These are phyloP conservation scores for Chaunax sp. DNA, from an alignment of 2,797 vertebrate genomes.

Conservation along the genomic window DNA sequence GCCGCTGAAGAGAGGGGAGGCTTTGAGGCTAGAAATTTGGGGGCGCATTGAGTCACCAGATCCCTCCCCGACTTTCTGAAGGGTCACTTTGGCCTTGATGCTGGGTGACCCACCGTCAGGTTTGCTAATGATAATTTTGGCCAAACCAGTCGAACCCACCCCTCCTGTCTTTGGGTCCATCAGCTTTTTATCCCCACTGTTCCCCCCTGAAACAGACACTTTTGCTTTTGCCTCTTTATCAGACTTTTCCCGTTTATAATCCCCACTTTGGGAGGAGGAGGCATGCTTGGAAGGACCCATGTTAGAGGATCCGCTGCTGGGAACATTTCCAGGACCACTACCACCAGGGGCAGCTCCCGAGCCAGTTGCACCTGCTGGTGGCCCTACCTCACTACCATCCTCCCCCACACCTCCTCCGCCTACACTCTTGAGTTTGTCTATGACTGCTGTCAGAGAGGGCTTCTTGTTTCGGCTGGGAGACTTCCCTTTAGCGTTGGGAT, in stretches of 20 bases:
- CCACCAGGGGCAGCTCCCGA: constrained; percentile 75
- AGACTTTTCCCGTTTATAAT: constrained; percentile 95
- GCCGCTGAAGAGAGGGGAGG: constrained; percentile 95
- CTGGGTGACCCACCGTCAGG: constrained; percentile 97
- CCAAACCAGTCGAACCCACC: constrained; percentile 90
- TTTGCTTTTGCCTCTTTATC: constrained; percentile 96
- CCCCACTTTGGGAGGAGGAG: constrained; percentile 87
- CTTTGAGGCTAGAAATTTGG: constrained; percentile 93
- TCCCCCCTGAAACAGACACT: constrained; percentile 89
- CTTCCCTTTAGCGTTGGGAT: constrained; percentile 94
- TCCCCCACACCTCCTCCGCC: constrained; percentile 93
- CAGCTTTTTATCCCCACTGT: constrained; percentile 91
- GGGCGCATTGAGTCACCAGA: constrained; percentile 90
- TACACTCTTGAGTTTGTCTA: constrained; percentile 98
- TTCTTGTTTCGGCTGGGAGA: constrained; percentile 99
- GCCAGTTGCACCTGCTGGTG: constrained; percentile 79
- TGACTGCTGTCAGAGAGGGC: constrained; percentile 96
- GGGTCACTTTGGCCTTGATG: constrained; percentile 97
- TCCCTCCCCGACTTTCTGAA: constrained; percentile 94
- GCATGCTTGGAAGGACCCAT: constrained; percentile 87
- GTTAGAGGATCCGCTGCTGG: constrained; percentile 77
- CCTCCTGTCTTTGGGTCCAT: constrained; percentile 91
- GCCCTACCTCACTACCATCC: constrained; percentile 91
- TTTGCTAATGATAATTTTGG: constrained; percentile 99
- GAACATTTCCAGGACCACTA: constrained; percentile 80